A percentile compares a stretch with the other conserved stretches of the same genome.
Evolutionary conservation across 2,888 invertebrate genomes (phyloP).

Genomic region (Xylota segnis): DNA sequence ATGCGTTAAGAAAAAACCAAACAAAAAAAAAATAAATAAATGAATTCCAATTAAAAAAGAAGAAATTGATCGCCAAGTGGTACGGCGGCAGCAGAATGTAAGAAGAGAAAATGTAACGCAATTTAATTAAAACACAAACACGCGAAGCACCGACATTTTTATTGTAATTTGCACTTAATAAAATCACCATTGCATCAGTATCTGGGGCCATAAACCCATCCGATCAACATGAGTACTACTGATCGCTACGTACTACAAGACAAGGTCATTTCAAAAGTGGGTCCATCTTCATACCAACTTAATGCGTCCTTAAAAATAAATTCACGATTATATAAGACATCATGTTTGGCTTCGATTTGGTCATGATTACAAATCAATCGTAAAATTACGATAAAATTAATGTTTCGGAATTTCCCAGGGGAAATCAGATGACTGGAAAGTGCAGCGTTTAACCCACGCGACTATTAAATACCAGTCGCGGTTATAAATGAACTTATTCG

Average conservation of each 20-base stretch:
- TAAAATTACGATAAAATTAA: conserved; percentile 38
- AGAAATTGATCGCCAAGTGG: conserved; percentile 45
- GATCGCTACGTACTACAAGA: conserved; percentile 55
- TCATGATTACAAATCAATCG: conserved; percentile 71
- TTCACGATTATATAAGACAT: conserved; percentile 59
- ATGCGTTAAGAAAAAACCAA: conserved; percentile 4
- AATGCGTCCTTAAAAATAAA: conserved; percentile 67
- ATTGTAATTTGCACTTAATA: conserved; percentile 75
- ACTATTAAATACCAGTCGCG: too few relatives aligned
- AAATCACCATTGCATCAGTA: conserved; percentile 54
- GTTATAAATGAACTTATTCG: too few relatives aligned
- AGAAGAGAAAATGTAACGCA: conserved; percentile 55
- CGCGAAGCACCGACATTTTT: conserved; percentile 56
- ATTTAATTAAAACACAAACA: conserved; percentile 68
- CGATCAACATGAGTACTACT: conserved; percentile 48
- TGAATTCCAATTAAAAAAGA: conserved; percentile 42
- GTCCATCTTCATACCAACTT: conserved; percentile 51
- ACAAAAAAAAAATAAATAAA: conserved; percentile 34
- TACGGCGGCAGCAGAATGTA: conserved; percentile 31
- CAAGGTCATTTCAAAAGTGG: conserved; percentile 48
- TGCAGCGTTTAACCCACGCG: too few relatives aligned
- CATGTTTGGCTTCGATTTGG: conserved; percentile 53
- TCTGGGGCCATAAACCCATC: conserved; percentile 35
- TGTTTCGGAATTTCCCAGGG: conserved; percentile 51
- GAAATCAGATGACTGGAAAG: conserved; percentile 7